Percentiles rank a stretch among this genome's conserved stretches.
phyloP scores from a whole-genome alignment of 2,113 vertebrate genomes.

The Noctilio leporinus region DNA sequence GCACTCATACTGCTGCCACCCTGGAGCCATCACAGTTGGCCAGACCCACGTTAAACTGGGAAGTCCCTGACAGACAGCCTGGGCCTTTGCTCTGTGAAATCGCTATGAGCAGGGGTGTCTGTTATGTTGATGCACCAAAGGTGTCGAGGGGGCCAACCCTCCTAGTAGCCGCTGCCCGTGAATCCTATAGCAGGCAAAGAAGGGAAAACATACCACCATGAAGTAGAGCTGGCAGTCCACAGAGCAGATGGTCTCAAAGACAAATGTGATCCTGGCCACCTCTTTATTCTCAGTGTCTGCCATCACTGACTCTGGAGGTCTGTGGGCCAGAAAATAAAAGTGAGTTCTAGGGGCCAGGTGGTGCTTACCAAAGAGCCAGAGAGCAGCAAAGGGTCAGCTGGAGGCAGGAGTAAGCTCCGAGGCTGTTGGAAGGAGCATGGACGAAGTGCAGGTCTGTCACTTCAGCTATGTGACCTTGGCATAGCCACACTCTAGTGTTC shows the following conservation, averaged over 20 bases:
- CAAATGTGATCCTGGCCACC: constrained; percentile 89
- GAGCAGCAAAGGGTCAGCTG: not conserved
- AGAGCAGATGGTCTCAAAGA: constrained; percentile 91
- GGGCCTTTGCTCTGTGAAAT: not conserved
- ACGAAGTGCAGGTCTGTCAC: not conserved
- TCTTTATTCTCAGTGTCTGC: constrained; percentile 83
- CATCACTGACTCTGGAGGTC: constrained; percentile 78
- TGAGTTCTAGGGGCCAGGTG: not conserved
- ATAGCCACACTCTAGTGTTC: not conserved
- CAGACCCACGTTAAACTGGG: not conserved
- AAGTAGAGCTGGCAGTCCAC: constrained; percentile 89
- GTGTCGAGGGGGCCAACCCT: not conserved
- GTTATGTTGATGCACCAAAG: no score
- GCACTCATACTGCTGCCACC: not conserved
- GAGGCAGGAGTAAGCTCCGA: not conserved
- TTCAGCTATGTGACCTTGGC: not conserved
- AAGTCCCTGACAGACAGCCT: not conserved
- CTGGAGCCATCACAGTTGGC: not conserved
- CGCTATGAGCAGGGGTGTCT: not conserved
- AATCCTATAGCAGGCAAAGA: not conserved
- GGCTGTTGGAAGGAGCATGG: not conserved
- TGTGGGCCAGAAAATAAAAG: constrained; percentile 60
- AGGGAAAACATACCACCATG: constrained; percentile 83
- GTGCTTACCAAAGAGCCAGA: not conserved
- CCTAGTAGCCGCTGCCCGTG: not conserved